Evolutionary conservation across 2,113 vertebrate genomes (phyloP), one percentile per base, ranked within the genome.

Genomic region (Athene cunicularia): DNA sequence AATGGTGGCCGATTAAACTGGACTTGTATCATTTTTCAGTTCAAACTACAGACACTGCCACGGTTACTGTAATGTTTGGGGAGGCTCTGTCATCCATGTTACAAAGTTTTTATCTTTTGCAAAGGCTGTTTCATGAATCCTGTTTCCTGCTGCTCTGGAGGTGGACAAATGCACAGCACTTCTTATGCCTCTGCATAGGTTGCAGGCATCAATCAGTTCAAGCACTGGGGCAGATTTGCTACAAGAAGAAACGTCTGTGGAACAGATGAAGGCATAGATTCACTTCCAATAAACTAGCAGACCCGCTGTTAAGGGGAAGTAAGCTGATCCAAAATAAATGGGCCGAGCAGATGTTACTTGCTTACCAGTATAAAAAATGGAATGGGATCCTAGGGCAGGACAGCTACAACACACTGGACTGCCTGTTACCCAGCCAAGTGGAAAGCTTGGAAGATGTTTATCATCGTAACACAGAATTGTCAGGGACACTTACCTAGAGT

Each of bases 341-440:
- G 83, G 71, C 88, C 93, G 88, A 96, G 41, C 97, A 97, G 92
- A 95, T 96, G 95, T 91, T 96, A 84, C 52, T 53, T 64, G 53
- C 73, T 56, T 72, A 47, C 18, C 7, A 4, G 33, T 43, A 41
- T 79, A 39, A 72, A 17, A 87, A 81, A 67, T 35, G 60, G 52
- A 26, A 43, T 90, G 86, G 60, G 56, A 72, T 84, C 59, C 86
- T 86, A 52, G 56, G 73, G 83, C 47, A 84, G 64, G 60, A 63
- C 90, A 95, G 49, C 63, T 39, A 0, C 67, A 71, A 35, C 77
- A 43, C 56, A 4, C 52, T 71, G 72, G 68, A 63, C 73, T 84
- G 75, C 55, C 80, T 60, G 45, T 84, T 86, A 43, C 14, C 56
- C 50, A 45, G 35, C 28, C 14, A 18, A 84, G 55, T 72, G 49